Evolutionary conservation across 2,888 invertebrate genomes (phyloP), one percentile per base, ranked within the genome.

Genomic region (Drosophila neutralis): DNA sequence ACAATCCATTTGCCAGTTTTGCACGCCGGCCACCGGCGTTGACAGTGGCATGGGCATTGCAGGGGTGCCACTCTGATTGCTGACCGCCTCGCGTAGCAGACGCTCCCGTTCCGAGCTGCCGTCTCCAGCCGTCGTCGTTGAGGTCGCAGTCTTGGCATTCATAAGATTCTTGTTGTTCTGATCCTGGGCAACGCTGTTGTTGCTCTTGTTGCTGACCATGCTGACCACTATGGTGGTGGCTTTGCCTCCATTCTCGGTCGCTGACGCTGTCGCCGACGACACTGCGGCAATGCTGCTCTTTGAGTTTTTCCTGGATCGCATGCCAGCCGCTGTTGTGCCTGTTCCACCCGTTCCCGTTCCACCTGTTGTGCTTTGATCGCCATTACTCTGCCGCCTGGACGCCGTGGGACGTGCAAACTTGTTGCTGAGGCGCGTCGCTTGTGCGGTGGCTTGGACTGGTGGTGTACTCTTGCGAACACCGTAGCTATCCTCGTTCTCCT

Each of bases 1-100:
- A n/a, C 90, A 88, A 54, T 93, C 93, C 90, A 91, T 91, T 73
- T 92, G 92, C 93, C 93, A 93, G 76, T 93, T 92, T 13, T 89
- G 83, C 15, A 93, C 93, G 21, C 93, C 93, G 0, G 93, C 93
- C 56, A 93, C 87, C 2, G 90, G 73, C 18, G 91, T 83, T 27
- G 63, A 63, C 27, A 77, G 21, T 0, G 51, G 10, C 45, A 45
- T 24, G 45, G 52, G 15, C 21, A 15, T 21, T 29, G 6, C 27
- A 13, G 68, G 42, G 1, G 63, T 59, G 8, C 90, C 76, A 33
- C 83, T 75, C 38, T 89, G 91, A 80, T 92, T 92, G 45, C 93
- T 91, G 4, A 93, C 93, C 0, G 93, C 93, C 67, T 93, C 92
- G 7, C 83, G 91, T 8, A 92, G 73, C 54, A 93, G 77, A 15